Evolutionary conservation across 2,113 vertebrate genomes (phyloP).

Genomic region (Ameiurus melas): DNA sequence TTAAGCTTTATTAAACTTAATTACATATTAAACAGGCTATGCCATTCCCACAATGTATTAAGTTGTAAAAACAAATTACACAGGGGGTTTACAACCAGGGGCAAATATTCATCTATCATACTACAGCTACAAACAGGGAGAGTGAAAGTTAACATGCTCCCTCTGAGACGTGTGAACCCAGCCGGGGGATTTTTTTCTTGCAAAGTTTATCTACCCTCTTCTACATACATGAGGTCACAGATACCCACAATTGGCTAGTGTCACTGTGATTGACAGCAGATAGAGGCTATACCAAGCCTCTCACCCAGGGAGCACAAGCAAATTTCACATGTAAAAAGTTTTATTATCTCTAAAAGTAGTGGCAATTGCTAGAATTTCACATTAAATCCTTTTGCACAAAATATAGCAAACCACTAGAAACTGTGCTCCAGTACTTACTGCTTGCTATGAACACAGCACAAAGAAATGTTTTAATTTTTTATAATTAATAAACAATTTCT

Average conservation of each 20-base stretch:
- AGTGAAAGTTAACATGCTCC: too few relatives aligned
- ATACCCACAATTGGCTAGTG: neutral
- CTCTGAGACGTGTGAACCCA: too few relatives aligned
- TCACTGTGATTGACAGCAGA: neutral
- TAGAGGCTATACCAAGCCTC: neutral
- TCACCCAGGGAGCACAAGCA: neutral
- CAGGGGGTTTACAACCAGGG: too few relatives aligned
- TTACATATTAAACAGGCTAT: too few relatives aligned
- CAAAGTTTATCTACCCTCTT: too few relatives aligned
- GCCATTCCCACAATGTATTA: too few relatives aligned
- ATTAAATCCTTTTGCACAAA: neutral
- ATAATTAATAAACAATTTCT: neutral
- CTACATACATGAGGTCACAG: neutral
- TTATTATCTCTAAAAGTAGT: neutral
- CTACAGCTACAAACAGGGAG: too few relatives aligned
- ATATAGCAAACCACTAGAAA: neutral
- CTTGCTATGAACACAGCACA: neutral
- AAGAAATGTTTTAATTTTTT: neutral
- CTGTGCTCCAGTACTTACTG: neutral
- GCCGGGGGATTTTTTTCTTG: too few relatives aligned
- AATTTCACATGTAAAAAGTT: neutral
- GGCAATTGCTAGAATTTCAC: neutral
- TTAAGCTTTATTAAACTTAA: too few relatives aligned
- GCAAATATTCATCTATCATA: too few relatives aligned
- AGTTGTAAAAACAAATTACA: too few relatives aligned